Percentiles rank a stretch among this genome's conserved stretches.
phyloP scores from a whole-genome alignment of 2,113 vertebrate genomes.

The Cochlearius cochlearius region DNA sequence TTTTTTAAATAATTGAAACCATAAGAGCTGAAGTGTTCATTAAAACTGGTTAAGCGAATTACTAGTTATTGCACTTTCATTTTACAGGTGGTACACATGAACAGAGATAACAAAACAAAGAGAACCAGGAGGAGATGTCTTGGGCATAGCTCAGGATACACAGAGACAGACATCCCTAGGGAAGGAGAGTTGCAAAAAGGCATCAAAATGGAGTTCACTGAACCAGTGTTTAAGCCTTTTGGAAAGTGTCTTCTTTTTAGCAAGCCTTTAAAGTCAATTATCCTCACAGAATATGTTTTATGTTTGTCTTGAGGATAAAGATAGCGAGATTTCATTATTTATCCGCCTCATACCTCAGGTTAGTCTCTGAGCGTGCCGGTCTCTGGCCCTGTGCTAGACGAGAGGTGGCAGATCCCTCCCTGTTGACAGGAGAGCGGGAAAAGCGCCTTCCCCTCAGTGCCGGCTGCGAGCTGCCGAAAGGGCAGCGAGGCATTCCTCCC shows the following conservation, averaged over 20 bases:
- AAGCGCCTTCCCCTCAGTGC: background rate
- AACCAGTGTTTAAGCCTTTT: background rate
- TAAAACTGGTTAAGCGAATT: background rate
- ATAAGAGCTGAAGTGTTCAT: background rate
- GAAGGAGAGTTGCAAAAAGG: slow-evolving; percentile 31
- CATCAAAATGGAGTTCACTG: slow-evolving; percentile 34
- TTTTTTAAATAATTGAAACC: background rate
- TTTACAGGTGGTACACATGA: background rate
- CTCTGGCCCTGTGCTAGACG: background rate
- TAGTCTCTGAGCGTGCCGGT: background rate
- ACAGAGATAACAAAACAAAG: background rate
- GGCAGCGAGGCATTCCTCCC: background rate
- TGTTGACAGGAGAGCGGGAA: fast-evolving
- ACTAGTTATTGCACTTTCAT: background rate
- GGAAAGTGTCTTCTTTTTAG: background rate
- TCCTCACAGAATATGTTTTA: background rate
- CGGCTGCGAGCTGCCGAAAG: background rate
- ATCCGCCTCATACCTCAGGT: background rate
- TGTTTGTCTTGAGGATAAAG: slow-evolving; percentile 17
- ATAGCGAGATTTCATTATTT: background rate
- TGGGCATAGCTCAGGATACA: background rate
- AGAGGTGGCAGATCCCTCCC: background rate
- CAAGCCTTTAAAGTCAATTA: slow-evolving; percentile 23
- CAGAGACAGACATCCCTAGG: background rate
- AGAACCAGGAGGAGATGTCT: background rate